A percentile compares a stretch with the other conserved stretches of the same genome.
Conservation (phyloP, 1,140 invertebrate genomes). For the Bombus huntii region DNA sequence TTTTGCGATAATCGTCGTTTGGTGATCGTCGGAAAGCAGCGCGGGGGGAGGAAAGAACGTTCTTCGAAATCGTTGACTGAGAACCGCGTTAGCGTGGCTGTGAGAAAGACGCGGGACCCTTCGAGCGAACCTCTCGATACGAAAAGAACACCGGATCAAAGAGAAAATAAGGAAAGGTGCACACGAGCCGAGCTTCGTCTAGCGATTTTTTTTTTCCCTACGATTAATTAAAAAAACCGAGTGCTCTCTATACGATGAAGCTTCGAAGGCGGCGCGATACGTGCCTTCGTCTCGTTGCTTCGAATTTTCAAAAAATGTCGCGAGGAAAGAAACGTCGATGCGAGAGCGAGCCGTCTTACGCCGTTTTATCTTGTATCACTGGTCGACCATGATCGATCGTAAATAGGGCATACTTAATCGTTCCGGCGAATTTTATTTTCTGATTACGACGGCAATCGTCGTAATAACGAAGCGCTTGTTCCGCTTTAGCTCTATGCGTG, state of each 20-base stretch:
- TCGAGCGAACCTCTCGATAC: background rate
- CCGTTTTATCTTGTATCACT: background rate
- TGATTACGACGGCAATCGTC: constrained; percentile 57
- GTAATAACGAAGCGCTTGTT: constrained; percentile 67
- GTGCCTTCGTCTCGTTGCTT: background rate
- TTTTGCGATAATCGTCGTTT: constrained; percentile 53
- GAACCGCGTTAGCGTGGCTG: constrained; percentile 10
- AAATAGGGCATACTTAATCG: constrained; percentile 14
- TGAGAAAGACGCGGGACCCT: constrained; percentile 32
- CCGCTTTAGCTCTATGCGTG: constrained; percentile 63
- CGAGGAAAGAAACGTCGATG: background rate
- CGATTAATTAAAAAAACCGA: background rate
- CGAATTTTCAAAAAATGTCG: background rate
- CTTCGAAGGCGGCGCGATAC: background rate
- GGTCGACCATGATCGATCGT: constrained; percentile 30
- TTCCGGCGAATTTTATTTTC: background rate
- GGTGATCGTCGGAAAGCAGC: constrained; percentile 61
- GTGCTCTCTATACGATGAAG: background rate
- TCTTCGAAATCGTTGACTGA: constrained; percentile 13
- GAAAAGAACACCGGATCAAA: background rate
- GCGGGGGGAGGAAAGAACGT: constrained; percentile 10
- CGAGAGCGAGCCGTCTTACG: background rate
- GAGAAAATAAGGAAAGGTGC: constrained; percentile 32
- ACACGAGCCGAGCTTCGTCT: background rate
- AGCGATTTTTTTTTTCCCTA: background rate